Conservation (phyloP, 1,140 invertebrate genomes). For the Panagrolaimus sp. region DNA sequence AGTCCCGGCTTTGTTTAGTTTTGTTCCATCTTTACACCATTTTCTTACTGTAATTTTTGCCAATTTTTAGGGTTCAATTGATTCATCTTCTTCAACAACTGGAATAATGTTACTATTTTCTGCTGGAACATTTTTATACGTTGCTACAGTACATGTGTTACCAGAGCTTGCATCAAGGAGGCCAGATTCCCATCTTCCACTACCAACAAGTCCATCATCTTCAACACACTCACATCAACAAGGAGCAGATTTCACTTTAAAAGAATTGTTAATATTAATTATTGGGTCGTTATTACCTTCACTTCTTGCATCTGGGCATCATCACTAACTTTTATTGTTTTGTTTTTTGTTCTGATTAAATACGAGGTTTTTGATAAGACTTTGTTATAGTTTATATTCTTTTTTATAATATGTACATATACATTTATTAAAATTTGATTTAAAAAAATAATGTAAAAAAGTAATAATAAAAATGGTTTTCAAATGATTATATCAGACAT, state of each 20-base stretch:
- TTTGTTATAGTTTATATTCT: too few relatives aligned
- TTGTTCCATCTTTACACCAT: not conserved
- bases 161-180: conserved; percentile 71
- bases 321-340: conserved; percentile 68
- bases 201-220: conserved; percentile 58
- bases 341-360: conserved; percentile 1
- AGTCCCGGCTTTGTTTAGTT: not conserved
- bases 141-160: conserved; percentile 93
- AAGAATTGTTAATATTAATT: conserved; percentile 77
- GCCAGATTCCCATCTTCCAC: conserved; percentile 35
- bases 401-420: too few relatives aligned
- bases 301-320: conserved; percentile 80
- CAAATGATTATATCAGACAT: too few relatives aligned
- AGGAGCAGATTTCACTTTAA: conserved; percentile 67
- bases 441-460: too few relatives aligned
- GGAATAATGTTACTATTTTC: conserved; percentile 96
- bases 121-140: conserved; percentile 95
- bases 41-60: not conserved
- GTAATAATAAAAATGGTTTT: too few relatives aligned
- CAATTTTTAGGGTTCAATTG: conserved; percentile 59
- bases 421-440: too few relatives aligned
- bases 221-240: conserved; percentile 62
- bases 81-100: conserved; percentile 81
- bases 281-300: conserved; percentile 78
- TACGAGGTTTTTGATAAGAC: too few relatives aligned